These are phyloP conservation scores for Lithobates sylvaticus DNA, from an alignment of 2,797 vertebrate genomes.

Conservation along the genomic window DNA sequence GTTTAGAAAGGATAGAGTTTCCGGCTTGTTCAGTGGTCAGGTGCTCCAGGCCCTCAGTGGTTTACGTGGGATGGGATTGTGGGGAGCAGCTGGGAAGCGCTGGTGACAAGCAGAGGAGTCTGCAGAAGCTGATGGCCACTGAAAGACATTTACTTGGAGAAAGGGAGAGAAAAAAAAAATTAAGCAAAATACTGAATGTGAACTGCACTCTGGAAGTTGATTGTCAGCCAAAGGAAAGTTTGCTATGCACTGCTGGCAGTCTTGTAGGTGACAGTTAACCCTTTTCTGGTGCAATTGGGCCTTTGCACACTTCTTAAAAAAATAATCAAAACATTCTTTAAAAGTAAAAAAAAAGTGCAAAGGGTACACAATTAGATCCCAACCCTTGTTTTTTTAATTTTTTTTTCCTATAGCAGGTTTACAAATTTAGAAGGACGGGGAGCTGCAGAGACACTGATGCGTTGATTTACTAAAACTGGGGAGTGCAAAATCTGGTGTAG, in stretches of 20 bases:
- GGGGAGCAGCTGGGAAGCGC: background rate
- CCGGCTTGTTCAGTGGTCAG: background rate
- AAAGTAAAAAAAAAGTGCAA: too few species aligned
- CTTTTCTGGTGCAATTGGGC: background rate
- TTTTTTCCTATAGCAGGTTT: too few species aligned
- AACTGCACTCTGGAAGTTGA: conserved; percentile 32
- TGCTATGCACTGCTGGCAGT: conserved; percentile 27
- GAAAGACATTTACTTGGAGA: background rate
- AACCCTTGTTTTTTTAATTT: too few species aligned
- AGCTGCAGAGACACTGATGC: too few species aligned
- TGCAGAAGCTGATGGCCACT: background rate
- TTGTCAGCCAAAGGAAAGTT: conserved; percentile 32
- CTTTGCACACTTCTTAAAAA: too few species aligned
- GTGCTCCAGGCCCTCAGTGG: background rate
- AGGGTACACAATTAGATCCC: too few species aligned
- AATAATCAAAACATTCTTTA: too few species aligned
- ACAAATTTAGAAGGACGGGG: too few species aligned
- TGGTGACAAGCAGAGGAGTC: too few species aligned
- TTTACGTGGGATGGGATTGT: background rate
- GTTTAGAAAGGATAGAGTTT: background rate
- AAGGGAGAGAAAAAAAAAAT: background rate
- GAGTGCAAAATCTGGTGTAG: too few species aligned
- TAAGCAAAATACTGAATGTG: conserved; percentile 39
- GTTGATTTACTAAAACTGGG: too few species aligned
- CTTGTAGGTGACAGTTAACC: conserved; percentile 29